Conservation (phyloP, 2,888 invertebrate species). For the Tuta absoluta region DNA sequence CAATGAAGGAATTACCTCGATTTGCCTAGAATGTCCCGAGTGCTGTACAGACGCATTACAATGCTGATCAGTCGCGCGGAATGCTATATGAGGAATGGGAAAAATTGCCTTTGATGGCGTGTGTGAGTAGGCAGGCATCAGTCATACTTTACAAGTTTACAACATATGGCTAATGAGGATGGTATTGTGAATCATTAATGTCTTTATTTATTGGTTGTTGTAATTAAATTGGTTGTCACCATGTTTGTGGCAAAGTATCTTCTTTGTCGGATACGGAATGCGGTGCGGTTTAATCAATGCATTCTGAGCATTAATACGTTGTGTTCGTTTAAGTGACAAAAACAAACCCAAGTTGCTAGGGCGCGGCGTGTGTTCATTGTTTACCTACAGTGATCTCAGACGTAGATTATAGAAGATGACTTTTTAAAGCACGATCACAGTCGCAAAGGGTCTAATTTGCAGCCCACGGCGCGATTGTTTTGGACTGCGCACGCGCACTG, state of each 20-base stretch:
- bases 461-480: constrained; percentile 67
- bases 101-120: constrained; percentile 34
- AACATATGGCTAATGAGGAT: constrained; percentile 11
- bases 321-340: not conserved
- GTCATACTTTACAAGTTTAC: constrained; percentile 9
- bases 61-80: constrained; percentile 45
- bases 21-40: constrained; percentile 43
- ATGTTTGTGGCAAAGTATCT: not conserved
- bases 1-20: constrained; percentile 35
- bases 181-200: constrained; percentile 15
- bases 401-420: constrained; percentile 40
- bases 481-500: constrained; percentile 52
- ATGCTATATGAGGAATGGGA: constrained; percentile 46
- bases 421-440: constrained; percentile 42
- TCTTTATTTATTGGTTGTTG: not conserved
- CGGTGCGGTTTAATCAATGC: not conserved
- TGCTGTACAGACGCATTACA: constrained; percentile 42
- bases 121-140: constrained; percentile 14
- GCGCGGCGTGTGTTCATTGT: not conserved
- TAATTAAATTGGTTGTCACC: constrained; percentile 1
- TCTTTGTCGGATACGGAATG: not conserved
- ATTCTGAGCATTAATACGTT: not conserved
- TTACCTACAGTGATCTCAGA: constrained; percentile 19
- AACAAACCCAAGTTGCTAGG: not conserved
- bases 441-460: constrained; percentile 60